Conservation (phyloP, 2,888 invertebrate species). For the Allygus modestus region DNA sequence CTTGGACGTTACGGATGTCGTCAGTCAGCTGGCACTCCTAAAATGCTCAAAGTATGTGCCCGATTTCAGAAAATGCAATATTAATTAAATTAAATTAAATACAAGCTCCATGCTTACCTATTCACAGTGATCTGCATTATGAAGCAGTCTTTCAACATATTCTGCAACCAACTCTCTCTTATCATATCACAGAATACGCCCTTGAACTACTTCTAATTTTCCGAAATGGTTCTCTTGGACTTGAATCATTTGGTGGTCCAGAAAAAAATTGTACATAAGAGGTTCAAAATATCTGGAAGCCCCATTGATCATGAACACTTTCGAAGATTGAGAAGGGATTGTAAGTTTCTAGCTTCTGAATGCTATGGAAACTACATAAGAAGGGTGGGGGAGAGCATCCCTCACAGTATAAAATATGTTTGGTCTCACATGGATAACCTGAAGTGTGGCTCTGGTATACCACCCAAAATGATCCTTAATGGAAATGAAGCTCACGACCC, state of each 20-base stretch:
- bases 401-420: too few relatives aligned
- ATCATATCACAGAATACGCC: not conserved
- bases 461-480: not conserved
- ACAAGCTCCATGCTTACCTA: not conserved
- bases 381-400: too few relatives aligned
- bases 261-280: conserved; percentile 16
- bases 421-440: conserved; percentile 14
- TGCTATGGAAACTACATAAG: too few relatives aligned
- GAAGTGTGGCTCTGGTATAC: not conserved
- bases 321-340: too few relatives aligned
- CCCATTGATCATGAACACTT: not conserved
- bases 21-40: not conserved
- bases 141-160: not conserved
- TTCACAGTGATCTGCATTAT: not conserved
- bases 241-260: conserved; percentile 3
- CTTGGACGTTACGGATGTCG: not conserved
- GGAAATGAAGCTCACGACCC: not conserved
- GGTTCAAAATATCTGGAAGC: not conserved
- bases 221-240: conserved; percentile 43
- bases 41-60: not conserved
- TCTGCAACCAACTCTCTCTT: not conserved
- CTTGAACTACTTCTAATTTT: conserved; percentile 4
- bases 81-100: not conserved
- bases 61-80: conserved; percentile 16
- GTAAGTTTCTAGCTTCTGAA: too few relatives aligned